Conservation (phyloP, 2,888 invertebrate genomes). For the Parnassius smintheus region DNA sequence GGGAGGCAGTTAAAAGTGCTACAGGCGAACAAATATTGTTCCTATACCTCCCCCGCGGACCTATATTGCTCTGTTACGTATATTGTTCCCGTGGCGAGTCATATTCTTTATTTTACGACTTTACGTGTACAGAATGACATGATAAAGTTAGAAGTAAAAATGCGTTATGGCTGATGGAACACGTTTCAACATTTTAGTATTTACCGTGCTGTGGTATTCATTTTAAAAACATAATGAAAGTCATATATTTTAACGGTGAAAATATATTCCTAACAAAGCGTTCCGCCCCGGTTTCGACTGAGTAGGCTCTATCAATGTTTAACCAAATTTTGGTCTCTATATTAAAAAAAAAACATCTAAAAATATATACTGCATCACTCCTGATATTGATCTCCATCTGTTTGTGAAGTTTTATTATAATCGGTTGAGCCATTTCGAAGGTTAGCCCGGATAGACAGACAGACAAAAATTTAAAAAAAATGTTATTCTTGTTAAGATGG, state of each 20-base stretch:
- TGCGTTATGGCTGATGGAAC: slow-evolving; percentile 22
- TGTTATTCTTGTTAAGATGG: too few relatives aligned
- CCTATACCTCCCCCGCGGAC: slow-evolving; percentile 23
- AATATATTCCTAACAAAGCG: too few relatives aligned
- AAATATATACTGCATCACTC: too few relatives aligned
- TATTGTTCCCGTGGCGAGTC: slow-evolving; percentile 27
- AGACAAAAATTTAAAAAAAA: too few relatives aligned
- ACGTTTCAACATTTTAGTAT: slow-evolving; percentile 12
- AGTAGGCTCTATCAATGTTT: too few relatives aligned
- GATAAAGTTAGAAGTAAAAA: slow-evolving; percentile 28
- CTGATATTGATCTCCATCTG: too few relatives aligned
- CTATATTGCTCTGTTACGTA: slow-evolving; percentile 22
- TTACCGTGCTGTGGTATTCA: neutral
- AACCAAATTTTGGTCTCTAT: too few relatives aligned
- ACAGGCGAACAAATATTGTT: slow-evolving; percentile 36
- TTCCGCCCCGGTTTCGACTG: too few relatives aligned
- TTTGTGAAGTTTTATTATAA: too few relatives aligned
- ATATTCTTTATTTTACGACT: slow-evolving; percentile 28
- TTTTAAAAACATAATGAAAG: slow-evolving; percentile 14
- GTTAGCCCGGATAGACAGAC: too few relatives aligned
- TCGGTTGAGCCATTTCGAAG: too few relatives aligned
- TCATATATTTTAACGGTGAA: neutral
- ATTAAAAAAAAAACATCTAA: too few relatives aligned
- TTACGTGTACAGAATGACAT: slow-evolving; percentile 28
- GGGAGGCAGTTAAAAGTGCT: slow-evolving; percentile 36